Percentiles rank a stretch among this genome's conserved stretches.
Evolutionary conservation across 2,888 invertebrate genomes (phyloP).

Genomic region (Brachypalpus laphriformis): DNA sequence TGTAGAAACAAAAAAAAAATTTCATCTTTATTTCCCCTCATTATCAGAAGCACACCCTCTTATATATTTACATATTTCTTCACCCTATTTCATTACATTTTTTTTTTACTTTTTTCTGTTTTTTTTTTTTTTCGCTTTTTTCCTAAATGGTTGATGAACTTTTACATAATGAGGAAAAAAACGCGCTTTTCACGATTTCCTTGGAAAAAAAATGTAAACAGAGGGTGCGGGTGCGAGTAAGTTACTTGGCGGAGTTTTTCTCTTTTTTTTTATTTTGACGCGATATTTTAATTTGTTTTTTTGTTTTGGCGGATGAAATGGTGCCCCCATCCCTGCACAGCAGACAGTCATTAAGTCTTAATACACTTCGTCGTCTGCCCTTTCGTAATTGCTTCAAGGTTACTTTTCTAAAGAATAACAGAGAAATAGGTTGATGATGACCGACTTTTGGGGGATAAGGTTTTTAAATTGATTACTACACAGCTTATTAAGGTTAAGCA

Average conservation of each 20-base stretch:
- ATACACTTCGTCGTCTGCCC: slow-evolving; percentile 66
- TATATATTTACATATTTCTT: slow-evolving; percentile 69
- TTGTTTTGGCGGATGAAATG: slow-evolving; percentile 65
- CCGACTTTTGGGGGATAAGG: slow-evolving; percentile 59
- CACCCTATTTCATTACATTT: slow-evolving; percentile 71
- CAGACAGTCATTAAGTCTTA: slow-evolving; percentile 74
- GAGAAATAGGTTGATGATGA: slow-evolving; percentile 49
- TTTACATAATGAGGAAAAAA: slow-evolving; percentile 70
- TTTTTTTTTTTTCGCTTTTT: slow-evolving; percentile 3
- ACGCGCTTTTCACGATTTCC: slow-evolving; percentile 67
- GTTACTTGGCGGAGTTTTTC: slow-evolving; percentile 34
- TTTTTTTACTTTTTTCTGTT: slow-evolving; percentile 24
- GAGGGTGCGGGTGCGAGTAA: slow-evolving; percentile 63
- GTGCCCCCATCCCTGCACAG: slow-evolving; percentile 11
- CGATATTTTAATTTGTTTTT: slow-evolving; percentile 73
- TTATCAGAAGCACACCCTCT: slow-evolving; percentile 70
- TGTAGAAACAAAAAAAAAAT: slow-evolving; percentile 21
- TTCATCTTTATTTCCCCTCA: slow-evolving; percentile 73
- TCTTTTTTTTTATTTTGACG: slow-evolving; percentile 69
- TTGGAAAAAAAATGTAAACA: slow-evolving; percentile 67
- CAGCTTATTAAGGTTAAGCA: slow-evolving; percentile 18
- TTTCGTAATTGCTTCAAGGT: slow-evolving; percentile 72
- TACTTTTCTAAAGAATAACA: slow-evolving; percentile 45
- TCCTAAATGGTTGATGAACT: slow-evolving; percentile 73
- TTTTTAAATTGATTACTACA: slow-evolving; percentile 58